These are phyloP conservation scores for Drosophila subsilvestris DNA, from an alignment of 2,888 invertebrate species.

Conservation along the genomic window DNA sequence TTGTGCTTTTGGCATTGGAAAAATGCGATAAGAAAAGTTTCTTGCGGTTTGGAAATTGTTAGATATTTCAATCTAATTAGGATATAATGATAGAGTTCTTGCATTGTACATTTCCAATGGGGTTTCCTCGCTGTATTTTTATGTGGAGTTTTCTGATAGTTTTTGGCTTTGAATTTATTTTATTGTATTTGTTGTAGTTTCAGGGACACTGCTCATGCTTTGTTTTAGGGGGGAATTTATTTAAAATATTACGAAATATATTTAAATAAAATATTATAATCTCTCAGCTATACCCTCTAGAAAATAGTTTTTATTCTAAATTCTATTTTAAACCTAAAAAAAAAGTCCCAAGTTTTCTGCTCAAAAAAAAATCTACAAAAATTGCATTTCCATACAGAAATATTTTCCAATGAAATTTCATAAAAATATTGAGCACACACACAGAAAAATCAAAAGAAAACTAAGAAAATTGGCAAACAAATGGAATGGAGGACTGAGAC, in stretches of 20 bases:
- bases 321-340: background rate
- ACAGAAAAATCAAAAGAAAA: slow-evolving; percentile 41
- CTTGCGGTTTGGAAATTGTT: slow-evolving; percentile 56
- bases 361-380: slow-evolving; percentile 6
- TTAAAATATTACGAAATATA: background rate
- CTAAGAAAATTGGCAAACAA: slow-evolving; percentile 62
- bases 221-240: too few relatives aligned
- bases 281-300: too few relatives aligned
- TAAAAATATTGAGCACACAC: slow-evolving; percentile 27
- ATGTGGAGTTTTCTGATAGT: background rate
- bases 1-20: slow-evolving; percentile 38
- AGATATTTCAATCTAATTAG: slow-evolving; percentile 77
- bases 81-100: slow-evolving; percentile 65
- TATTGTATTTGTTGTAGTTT: background rate
- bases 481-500: background rate
- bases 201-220: too few relatives aligned
- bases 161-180: background rate
- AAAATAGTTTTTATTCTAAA: background rate
- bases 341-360: background rate
- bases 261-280: too few relatives aligned
- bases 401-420: slow-evolving; percentile 36
- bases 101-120: background rate
- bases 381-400: background rate
- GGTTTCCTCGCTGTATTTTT: too few relatives aligned
- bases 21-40: slow-evolving; percentile 68